Evolutionary conservation across 2,797 vertebrate species (phyloP).

Genomic region (Lagocephalus sceleratus): DNA sequence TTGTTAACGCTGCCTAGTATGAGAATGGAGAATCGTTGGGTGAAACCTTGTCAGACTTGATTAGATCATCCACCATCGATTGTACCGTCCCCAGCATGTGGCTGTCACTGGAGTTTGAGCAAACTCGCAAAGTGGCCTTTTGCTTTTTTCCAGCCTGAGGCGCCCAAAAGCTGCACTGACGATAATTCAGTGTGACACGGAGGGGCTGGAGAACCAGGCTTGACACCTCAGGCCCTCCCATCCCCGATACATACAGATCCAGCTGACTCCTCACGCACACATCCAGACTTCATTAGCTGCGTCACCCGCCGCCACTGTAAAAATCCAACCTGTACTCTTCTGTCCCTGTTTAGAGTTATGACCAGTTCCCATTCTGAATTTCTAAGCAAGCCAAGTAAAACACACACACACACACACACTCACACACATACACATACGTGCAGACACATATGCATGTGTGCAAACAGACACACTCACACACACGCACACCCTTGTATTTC

Average conservation of each 20-base stretch:
- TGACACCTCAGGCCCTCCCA: conserved; percentile 40
- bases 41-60: conserved; percentile 29
- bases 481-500: no score
- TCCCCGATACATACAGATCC: conserved; percentile 34
- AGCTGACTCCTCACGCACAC: conserved; percentile 23
- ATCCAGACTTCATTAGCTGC: conserved; percentile 35
- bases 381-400: no score
- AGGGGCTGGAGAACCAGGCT: conserved; percentile 38
- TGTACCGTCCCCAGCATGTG: conserved; percentile 12
- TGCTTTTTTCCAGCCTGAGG: conserved; percentile 38
- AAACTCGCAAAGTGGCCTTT: conserved; percentile 49
- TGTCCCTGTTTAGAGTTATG: no score
- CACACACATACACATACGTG: conserved; percentile 5
- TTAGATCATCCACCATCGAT: conserved; percentile 29
- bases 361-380: no score
- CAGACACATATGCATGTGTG: no score
- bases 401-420: neutral
- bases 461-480: no score
- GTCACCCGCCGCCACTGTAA: conserved; percentile 30
- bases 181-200: conserved; percentile 58
- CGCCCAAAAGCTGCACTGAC: conserved; percentile 41
- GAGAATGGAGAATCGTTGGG: conserved; percentile 5
- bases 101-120: conserved; percentile 27
- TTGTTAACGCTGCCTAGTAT: conserved; percentile 4
- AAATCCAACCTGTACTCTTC: no score